Evolutionary conservation across 2,113 vertebrate genomes (phyloP), one percentile per base, ranked within the genome.

Genomic region (Chamaea fasciata): DNA sequence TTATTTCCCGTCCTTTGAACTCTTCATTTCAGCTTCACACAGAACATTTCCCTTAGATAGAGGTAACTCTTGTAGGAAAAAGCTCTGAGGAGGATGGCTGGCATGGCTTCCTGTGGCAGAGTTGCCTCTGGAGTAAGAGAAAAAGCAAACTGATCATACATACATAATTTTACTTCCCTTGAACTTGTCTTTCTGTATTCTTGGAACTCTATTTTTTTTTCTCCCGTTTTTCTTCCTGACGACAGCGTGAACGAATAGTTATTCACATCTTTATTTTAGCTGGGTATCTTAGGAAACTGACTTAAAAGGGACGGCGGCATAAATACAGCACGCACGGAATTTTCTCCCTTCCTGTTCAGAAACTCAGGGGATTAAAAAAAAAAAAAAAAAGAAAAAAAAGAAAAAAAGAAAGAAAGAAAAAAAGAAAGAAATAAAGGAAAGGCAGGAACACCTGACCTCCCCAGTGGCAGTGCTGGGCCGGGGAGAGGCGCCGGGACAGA

Each of bases 121-220:
- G 26, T 3, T 52, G 24, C 31, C 75, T 80, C 44, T 60, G 39
- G 59, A 49, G 83, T 52, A 90, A 50, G 46, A 69, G 41, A 56
- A 80, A 68, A 69, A 42, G 28, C 55, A 67, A 88, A 74, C 44
- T 46, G 80, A 52, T 69, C 35, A 57, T 23, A 57, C n/a, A 53
- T 12, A 13, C 39, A 9, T 86, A 35, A 71, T 90, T 88, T 62
- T 74, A 42, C 62, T 87, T 87, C 47, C 59, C 35, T 83, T 86
- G 83, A 76, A 73, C 63, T 80, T 81, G n/a, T 47, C 90, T 67
- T 83, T 88, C 46, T 86, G 21, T 94, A 67, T 89, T 83, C 74
- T 46, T 56, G 37, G 62, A 89, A 79, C 30, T 67, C 89, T 79
- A n/a, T 87, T 87, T 75, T 76, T 49, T 76, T 80, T 60, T 19